These are phyloP conservation scores for Uria lomvia DNA, from an alignment of 2,113 vertebrate genomes.

Conservation along the genomic window DNA sequence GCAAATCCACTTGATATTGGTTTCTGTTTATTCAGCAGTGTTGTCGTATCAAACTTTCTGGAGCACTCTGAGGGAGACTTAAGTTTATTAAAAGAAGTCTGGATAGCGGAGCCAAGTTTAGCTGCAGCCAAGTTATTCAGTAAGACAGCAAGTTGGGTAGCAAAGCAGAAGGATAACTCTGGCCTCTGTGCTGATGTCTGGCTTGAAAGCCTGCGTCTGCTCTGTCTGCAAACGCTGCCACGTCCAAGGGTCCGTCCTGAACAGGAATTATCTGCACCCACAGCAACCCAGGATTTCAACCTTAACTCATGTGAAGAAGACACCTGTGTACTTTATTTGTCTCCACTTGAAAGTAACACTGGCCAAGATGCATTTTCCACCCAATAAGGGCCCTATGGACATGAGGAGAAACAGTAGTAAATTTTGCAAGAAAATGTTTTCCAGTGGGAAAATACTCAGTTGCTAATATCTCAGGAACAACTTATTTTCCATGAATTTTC, in stretches of 20 bases:
- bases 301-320: background rate
- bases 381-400: background rate
- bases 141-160: background rate
- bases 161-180: background rate
- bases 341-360: background rate
- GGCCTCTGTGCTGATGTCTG: background rate
- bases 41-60: background rate
- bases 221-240: background rate
- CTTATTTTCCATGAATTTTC: background rate
- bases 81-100: slow-evolving; percentile 47
- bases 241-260: background rate
- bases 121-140: background rate
- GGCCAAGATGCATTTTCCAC: background rate
- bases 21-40: slow-evolving; percentile 55
- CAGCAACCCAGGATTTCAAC: background rate
- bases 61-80: background rate
- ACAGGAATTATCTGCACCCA: background rate
- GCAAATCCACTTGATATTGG: background rate
- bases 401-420: background rate
- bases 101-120: slow-evolving; percentile 6
- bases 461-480: background rate
- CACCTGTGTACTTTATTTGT: background rate
- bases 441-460: background rate
- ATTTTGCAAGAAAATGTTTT: background rate
- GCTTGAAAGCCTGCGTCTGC: background rate